Evolutionary conservation across 2,888 invertebrate species (phyloP), one percentile per base, ranked within the genome.

Genomic region (Platycnemis pennipes): DNA sequence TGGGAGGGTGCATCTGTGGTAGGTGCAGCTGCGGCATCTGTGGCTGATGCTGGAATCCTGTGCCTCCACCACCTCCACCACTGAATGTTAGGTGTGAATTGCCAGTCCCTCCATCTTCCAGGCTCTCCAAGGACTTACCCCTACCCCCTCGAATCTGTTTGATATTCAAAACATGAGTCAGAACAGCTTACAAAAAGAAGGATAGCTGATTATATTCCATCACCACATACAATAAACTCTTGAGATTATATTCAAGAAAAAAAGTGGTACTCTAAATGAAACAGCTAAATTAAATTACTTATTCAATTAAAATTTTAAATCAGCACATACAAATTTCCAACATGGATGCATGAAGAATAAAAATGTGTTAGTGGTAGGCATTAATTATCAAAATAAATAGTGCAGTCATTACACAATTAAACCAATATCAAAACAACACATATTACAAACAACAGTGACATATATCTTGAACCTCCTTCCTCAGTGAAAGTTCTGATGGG

Each of bases 111-210:
- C 95, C 98, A 96, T 98, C 98, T 96, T 98, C 98, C 95, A 98
- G 97, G 95, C 98, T 98, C 96, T 98, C 98, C 95, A 98, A 97
- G 42, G 98, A 98, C 96, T 98, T 98, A 89, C 98, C 98, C 95
- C 98, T 97, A 94, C 98, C 98, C 95, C 98, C 98, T 96, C 98
- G 97, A 95, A 98, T 98, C 98, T 98, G 97, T 95, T 77, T 96
- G 96, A 95, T 86, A 94, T 95, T 95, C 95, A 95, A 95, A 94
- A 85, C 88, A 94, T 94, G n/a, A 63, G 94, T 87, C 94, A 63
- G 91, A 94, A 77, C 49, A n/a, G n/a, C n/a, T 53, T 8, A 44
- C 37, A 8, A 8, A 37, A 37, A 37, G 11, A 37, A 77, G 2
- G 77, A 37, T 8, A 7, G 31, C 3, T 37, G 13, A 77, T 77